phyloP scores from a whole-genome alignment of 2,113 vertebrate genomes.

The Lepus timidus region DNA sequence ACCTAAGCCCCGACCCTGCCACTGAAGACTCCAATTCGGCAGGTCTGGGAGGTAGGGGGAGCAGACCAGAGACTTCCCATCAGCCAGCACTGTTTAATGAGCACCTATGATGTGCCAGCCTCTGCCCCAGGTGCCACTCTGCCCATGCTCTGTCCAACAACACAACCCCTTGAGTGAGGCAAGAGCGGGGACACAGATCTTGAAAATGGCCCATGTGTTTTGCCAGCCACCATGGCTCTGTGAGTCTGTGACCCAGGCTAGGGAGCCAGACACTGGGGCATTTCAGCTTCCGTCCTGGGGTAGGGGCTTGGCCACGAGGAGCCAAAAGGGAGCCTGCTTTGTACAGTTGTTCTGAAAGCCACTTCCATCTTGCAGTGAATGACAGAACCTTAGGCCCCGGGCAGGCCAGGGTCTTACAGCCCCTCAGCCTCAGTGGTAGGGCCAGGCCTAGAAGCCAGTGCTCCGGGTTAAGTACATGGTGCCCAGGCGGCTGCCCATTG shows the following conservation, averaged over 20 bases:
- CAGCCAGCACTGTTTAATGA: background rate
- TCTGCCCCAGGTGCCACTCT: background rate
- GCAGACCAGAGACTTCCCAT: background rate
- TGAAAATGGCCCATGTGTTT: conserved; percentile 10
- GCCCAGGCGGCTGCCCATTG: background rate
- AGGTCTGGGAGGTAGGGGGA: no score
- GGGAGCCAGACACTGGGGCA: background rate
- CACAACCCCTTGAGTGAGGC: background rate
- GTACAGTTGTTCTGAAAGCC: background rate
- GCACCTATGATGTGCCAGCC: background rate
- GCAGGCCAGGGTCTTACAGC: background rate
- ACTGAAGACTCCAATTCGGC: background rate
- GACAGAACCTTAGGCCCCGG: background rate
- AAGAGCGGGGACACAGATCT: background rate
- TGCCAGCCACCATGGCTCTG: background rate
- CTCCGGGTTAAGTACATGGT: background rate
- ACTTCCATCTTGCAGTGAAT: background rate
- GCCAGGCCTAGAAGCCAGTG: background rate
- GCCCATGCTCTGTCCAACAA: background rate
- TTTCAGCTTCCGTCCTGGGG: background rate
- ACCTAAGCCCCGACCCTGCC: background rate
- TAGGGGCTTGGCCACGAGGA: conserved; percentile 34
- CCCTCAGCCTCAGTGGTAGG: background rate
- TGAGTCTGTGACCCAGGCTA: conserved; percentile 6
- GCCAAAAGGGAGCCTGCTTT: background rate